phyloP scores from a whole-genome alignment of 2,113 vertebrate species.

The Nothobranchius kuhntae region DNA sequence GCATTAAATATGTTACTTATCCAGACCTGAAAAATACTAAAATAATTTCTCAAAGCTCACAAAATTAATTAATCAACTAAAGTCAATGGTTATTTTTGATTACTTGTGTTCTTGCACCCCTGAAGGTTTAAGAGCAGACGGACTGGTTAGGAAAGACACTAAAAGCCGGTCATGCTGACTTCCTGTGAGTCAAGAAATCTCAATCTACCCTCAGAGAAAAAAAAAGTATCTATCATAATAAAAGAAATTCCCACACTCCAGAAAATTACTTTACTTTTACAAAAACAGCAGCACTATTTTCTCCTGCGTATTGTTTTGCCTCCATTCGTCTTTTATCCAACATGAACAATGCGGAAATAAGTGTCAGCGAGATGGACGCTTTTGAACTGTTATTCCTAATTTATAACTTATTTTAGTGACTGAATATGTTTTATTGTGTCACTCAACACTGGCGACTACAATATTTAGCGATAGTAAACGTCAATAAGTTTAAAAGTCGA shows the following conservation, averaged over 20 bases:
- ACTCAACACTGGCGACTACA: not conserved
- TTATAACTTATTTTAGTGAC: rapidly evolving
- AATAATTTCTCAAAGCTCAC: too few species aligned
- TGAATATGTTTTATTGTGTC: not conserved
- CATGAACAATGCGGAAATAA: conserved; percentile 1
- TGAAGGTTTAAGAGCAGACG: too few species aligned
- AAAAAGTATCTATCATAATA: conserved; percentile 6
- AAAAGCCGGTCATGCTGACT: conserved; percentile 18
- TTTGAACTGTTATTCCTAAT: rapidly evolving
- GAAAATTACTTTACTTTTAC: not conserved
- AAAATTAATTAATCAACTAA: too few species aligned
- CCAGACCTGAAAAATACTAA: too few species aligned
- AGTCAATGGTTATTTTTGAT: too few species aligned
- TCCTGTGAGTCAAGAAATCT: conserved; percentile 29
- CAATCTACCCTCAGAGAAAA: conserved; percentile 7
- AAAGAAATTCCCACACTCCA: not conserved
- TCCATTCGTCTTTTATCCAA: not conserved
- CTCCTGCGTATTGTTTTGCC: not conserved
- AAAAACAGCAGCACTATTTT: too few species aligned
- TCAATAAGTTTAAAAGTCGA: not conserved
- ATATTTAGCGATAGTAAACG: not conserved
- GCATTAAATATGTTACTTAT: too few species aligned
- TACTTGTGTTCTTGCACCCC: too few species aligned
- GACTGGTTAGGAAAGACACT: not conserved
- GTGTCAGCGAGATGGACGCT: not conserved